These are phyloP conservation scores for Erpetoichthys calabaricus DNA, from an alignment of 2,797 vertebrate species.

Conservation along the genomic window DNA sequence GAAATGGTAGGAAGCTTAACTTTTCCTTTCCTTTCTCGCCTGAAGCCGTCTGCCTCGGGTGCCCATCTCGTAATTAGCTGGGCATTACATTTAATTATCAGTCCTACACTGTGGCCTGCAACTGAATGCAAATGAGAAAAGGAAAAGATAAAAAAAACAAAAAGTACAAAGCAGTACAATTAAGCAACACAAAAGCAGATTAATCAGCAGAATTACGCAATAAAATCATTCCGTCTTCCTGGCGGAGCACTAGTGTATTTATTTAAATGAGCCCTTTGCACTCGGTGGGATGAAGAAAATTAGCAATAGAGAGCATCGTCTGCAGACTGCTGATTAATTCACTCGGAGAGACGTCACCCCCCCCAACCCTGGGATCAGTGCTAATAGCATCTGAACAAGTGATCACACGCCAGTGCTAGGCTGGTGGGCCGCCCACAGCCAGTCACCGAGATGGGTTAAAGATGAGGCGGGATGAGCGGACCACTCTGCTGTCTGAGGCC, in stretches of 20 bases:
- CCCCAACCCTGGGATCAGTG: not conserved
- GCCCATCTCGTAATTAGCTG: not conserved
- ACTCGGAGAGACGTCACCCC: not conserved
- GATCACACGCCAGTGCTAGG: not conserved
- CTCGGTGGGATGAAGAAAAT: not conserved
- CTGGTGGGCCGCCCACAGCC: no score
- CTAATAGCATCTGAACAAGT: slow-evolving; percentile 3
- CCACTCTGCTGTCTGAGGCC: no score
- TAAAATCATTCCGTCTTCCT: not conserved
- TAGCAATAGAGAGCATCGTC: not conserved
- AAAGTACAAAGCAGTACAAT: not conserved
- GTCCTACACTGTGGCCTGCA: not conserved
- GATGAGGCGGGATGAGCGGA: no score
- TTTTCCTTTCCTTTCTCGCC: no score
- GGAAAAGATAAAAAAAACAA: not conserved
- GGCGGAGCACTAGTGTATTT: not conserved
- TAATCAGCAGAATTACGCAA: not conserved
- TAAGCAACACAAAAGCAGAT: not conserved
- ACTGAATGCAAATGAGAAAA: no score
- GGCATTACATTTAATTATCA: not conserved
- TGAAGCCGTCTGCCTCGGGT: no score
- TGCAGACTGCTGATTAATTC: slow-evolving; percentile 1
- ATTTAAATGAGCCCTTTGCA: not conserved
- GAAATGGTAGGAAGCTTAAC: no score
- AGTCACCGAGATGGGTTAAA: no score